phyloP scores from a whole-genome alignment of 53 echinoderm and acorn worm species.

The Echinometra lucunter region DNA sequence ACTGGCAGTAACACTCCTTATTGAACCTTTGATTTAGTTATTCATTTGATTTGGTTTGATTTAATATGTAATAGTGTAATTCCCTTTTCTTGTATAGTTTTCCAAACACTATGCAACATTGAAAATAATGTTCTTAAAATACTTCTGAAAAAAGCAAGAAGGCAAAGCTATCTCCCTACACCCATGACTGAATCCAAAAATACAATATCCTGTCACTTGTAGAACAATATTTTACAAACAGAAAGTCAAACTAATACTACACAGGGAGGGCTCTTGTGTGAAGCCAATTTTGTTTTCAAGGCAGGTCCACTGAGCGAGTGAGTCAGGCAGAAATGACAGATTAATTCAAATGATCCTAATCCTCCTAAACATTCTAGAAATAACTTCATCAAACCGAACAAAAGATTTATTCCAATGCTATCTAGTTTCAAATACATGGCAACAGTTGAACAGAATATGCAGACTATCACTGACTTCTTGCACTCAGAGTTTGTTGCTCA shows the following conservation, averaged over 20 bases:
- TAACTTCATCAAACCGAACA: neutral
- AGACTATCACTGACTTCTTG: neutral
- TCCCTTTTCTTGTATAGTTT: neutral
- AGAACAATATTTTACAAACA: neutral
- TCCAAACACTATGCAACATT: neutral
- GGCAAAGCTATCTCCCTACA: neutral
- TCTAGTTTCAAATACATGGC: slow-evolving; percentile 12
- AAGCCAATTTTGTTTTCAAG: slow-evolving; percentile 10
- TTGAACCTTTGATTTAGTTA: no score
- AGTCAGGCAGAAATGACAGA: slow-evolving; percentile 16
- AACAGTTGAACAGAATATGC: neutral
- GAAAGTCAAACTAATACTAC: neutral
- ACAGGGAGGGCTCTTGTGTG: neutral
- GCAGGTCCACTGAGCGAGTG: slow-evolving; percentile 1
- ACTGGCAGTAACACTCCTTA: no score
- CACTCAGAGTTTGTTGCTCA: neutral
- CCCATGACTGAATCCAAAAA: neutral
- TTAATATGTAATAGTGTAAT: neutral
- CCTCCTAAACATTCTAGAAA: slow-evolving; percentile 24
- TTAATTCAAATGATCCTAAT: slow-evolving; percentile 43
- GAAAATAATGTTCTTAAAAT: neutral
- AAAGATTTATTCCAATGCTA: neutral
- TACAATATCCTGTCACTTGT: neutral
- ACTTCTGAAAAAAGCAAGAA: neutral
- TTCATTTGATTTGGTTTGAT: neutral